Conservation (phyloP, 2,888 invertebrate species). For the Rhingia rostrata region DNA sequence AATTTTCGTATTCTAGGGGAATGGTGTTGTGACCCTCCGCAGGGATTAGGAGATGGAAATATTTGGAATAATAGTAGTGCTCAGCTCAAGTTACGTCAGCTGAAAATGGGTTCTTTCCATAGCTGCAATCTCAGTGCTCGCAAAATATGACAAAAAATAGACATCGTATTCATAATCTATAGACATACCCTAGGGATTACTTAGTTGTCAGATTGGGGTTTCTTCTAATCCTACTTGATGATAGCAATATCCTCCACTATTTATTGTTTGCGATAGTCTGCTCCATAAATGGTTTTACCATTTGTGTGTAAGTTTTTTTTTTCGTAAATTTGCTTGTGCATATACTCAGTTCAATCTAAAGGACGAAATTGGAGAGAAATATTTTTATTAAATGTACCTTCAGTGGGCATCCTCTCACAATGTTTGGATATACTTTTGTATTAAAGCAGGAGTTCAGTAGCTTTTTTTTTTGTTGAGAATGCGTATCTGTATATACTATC, state of each 20-base stretch:
- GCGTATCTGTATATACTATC: too few species aligned
- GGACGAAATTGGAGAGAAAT: too few species aligned
- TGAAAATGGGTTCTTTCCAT: background rate
- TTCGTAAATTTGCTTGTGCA: too few species aligned
- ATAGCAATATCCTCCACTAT: background rate
- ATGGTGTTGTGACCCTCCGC: background rate
- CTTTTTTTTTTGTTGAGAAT: too few species aligned
- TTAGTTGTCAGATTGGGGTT: constrained; percentile 3
- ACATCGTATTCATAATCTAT: background rate
- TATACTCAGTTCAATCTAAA: too few species aligned
- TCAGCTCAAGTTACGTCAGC: constrained; percentile 2
- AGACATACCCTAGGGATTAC: background rate
- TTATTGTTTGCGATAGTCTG: background rate
- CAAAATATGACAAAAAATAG: background rate
- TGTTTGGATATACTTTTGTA: too few species aligned
- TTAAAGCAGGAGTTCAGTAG: too few species aligned
- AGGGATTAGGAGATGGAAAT: background rate
- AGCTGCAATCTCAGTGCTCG: background rate
- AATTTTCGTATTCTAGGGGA: background rate
- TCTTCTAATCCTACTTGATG: background rate
- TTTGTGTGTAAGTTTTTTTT: too few species aligned
- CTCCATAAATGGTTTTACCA: too few species aligned
- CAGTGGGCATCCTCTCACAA: too few species aligned
- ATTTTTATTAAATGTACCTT: too few species aligned
- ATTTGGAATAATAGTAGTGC: background rate